phyloP scores from a whole-genome alignment of 1,140 invertebrate genomes.

The Protaetia brevitarsis region DNA sequence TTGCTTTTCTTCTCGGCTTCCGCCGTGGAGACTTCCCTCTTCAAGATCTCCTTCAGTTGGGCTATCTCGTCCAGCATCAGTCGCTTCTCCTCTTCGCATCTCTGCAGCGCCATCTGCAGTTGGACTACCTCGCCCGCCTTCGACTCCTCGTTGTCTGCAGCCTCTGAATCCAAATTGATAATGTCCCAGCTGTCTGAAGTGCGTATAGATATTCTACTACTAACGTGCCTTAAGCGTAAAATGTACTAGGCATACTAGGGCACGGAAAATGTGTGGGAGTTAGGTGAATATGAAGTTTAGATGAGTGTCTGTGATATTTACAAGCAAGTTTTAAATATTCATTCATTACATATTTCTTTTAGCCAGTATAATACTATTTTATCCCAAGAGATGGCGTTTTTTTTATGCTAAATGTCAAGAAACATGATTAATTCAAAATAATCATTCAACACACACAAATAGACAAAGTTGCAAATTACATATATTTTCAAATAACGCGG shows the following conservation, averaged over 20 bases:
- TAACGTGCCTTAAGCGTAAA: background rate
- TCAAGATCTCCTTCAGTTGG: constrained; percentile 81
- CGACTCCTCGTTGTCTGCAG: constrained; percentile 75
- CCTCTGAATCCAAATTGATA: constrained; percentile 54
- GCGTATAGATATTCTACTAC: constrained; percentile 31
- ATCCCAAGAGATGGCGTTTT: too few relatives aligned
- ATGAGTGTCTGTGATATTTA: too few relatives aligned
- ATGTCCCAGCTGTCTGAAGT: constrained; percentile 48
- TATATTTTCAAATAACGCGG: too few relatives aligned
- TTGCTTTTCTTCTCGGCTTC: constrained; percentile 71
- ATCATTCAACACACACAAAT: too few relatives aligned
- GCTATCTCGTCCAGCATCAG: constrained; percentile 73
- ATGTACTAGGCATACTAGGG: background rate
- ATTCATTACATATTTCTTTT: too few relatives aligned
- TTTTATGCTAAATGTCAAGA: too few relatives aligned
- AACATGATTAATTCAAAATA: too few relatives aligned
- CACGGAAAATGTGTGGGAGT: too few relatives aligned
- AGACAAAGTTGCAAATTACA: too few relatives aligned
- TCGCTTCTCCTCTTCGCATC: constrained; percentile 81
- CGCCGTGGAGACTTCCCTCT: constrained; percentile 73
- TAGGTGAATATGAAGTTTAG: too few relatives aligned
- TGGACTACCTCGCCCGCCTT: constrained; percentile 77
- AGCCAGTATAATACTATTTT: too few relatives aligned
- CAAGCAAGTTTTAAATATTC: too few relatives aligned
- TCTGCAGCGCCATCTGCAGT: constrained; percentile 67